phyloP scores from a whole-genome alignment of 2,113 vertebrate genomes.

The Dromiciops gliroides region DNA sequence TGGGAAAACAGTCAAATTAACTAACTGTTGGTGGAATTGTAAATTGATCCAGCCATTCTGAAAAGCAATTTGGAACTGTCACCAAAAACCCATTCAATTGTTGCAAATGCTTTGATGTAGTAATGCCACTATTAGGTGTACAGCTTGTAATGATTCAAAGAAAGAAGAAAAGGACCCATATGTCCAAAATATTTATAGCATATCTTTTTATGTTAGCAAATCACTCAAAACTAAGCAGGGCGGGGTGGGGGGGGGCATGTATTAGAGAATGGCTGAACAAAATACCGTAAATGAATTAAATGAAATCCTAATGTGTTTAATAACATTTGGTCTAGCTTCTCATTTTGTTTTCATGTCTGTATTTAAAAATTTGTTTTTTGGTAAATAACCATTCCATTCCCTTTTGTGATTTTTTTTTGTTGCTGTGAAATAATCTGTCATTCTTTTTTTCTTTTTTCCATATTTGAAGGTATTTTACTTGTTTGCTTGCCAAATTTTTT shows the following conservation, averaged over 20 bases:
- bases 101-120: background rate
- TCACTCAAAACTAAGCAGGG: background rate
- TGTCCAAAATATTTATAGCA: background rate
- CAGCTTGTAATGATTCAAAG: background rate
- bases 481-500: background rate
- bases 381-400: background rate
- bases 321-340: background rate
- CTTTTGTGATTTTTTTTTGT: background rate
- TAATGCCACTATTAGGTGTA: background rate
- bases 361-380: background rate
- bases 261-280: background rate
- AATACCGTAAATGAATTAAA: background rate
- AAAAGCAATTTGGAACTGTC: background rate
- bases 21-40: background rate
- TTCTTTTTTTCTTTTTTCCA: background rate
- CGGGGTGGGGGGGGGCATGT: background rate
- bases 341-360: background rate
- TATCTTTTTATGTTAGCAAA: background rate
- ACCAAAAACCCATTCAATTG: background rate
- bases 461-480: background rate
- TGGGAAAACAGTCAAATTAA: background rate
- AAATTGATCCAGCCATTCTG: background rate
- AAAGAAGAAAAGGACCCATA: background rate
- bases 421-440: background rate
- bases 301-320: background rate